Evolutionary conservation across 1,140 invertebrate species (phyloP), one percentile per base, ranked within the genome.

Genomic region (Rhyzopertha dominica): DNA sequence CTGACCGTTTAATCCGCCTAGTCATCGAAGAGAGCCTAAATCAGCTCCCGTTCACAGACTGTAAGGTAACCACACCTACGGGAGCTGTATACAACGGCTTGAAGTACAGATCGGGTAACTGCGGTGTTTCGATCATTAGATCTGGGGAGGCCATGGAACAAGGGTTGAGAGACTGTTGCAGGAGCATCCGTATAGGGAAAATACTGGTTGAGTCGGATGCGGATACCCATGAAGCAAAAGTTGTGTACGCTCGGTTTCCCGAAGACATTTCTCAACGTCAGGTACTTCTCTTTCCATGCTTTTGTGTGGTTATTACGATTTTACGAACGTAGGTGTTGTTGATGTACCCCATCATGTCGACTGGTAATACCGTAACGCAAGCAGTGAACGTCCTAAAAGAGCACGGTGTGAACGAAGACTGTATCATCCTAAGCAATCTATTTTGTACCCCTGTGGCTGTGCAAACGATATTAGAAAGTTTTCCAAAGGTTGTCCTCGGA

Each of bases 1-100:
- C 95, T 5, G 95, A 98, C 72, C 80, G 95, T 24, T 63, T 95
- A 65, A 96, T 97, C 59, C 79, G 93, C 16, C 71, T 98, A 35
- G 92, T 99, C 3, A 95, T 99, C 51, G 96, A 99, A 72, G 95
- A 98, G 73, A 96, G 94, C 53, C 74, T 99, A 22, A 98, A 99
- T 70, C 92, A 96, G 62, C 72, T 99, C 30, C 95, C 95, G 17
- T 98, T 96, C 65, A 82, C 84, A 5, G 82, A 88, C 67, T 87
- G 84, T 65, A 78, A 84, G 47, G 85, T 99, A 3, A 85, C 83
- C 12, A 99, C 96, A 19, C 96, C 96, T 2, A 98, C 95, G 10
- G 90, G 78, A 31, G 85, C 85, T 36, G 72, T 79, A 12, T 99
- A 98, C 65, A 77, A 91, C 62, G 96, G 96, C 2, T 71, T 98